Evolutionary conservation across 2,797 vertebrate species (phyloP), one percentile per base, ranked within the genome.

Genomic region (Poeciliopsis gracilis): DNA sequence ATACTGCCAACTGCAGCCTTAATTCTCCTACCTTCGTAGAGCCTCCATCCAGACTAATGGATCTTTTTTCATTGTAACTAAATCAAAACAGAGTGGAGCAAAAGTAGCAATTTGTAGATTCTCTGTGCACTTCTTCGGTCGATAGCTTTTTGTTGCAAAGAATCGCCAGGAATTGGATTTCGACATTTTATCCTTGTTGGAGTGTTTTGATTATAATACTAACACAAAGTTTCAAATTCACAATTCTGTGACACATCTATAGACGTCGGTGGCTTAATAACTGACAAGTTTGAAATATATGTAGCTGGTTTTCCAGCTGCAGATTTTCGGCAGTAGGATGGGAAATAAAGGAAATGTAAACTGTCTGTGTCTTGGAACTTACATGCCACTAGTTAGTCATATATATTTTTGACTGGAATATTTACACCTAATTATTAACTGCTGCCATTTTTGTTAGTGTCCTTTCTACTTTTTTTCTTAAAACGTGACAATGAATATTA

Each of bases 1-100:
- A 98, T 98, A 97, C 96, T 96, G 96, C 97, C 96, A 97, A 96
- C 94, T 94, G 93, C 96, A 94, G 96, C 61, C 96, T 66, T 96
- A 95, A 96, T 97, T 97, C 96, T 96, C 94, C 95, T 94, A 93
- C 93, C 94, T 70, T 30, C 79, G 75, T 74, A 73, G 59, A 84
- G 81, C 66, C 55, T 23, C 75, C 83, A 73, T 84, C 59, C 80
- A 87, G 83, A 82, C 75, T 75, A 86, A 87, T 80, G 77, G 73
- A 78, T 86, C 78, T 80, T 89, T 86, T 87, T 94, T 77, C 83
- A 51, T 77, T 23, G 25, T 71, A 77, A 86, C 77, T 47, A 87
- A 88, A 86, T 81, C 53, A 80, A 77, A 79, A 80, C n/a, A 66
- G 75, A 77, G 79, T 82, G 78, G 28, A 84, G 71, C 41, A 11